phyloP scores from a whole-genome alignment of 2,797 vertebrate genomes.

The Siniperca obscura region DNA sequence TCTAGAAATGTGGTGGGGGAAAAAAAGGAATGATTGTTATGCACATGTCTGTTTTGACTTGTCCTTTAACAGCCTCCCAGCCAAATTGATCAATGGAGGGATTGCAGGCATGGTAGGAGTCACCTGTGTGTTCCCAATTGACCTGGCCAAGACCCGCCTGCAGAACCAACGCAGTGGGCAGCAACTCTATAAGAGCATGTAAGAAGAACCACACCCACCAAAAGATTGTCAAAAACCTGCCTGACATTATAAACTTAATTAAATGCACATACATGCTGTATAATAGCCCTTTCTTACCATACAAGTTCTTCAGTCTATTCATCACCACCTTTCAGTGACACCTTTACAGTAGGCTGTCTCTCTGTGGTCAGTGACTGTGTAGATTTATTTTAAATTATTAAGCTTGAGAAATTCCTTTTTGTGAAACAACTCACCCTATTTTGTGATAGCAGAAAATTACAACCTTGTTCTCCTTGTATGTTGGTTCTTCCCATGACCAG shows the following conservation, averaged over 20 bases:
- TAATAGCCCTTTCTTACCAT: neutral
- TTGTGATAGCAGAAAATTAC: neutral
- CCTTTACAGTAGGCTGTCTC: neutral
- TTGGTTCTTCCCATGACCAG: neutral
- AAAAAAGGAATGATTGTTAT: neutral
- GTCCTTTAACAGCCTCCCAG: conserved; percentile 83
- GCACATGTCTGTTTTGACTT: conserved; percentile 6
- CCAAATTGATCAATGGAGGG: conserved; percentile 91
- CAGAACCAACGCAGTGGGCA: conserved; percentile 90
- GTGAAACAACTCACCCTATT: neutral
- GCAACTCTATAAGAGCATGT: conserved; percentile 89
- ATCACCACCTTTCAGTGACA: neutral
- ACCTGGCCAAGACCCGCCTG: conserved; percentile 90
- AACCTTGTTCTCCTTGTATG: neutral
- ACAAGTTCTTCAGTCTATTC: neutral
- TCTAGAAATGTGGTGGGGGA: neutral
- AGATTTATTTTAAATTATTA: neutral
- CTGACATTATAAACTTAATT: neutral
- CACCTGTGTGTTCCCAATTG: conserved; percentile 91
- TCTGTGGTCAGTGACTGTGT: neutral
- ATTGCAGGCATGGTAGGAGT: conserved; percentile 90
- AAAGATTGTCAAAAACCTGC: neutral
- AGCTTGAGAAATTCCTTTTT: neutral
- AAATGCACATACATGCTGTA: too few species aligned
- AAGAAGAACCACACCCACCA: conserved; percentile 53